Percentiles rank a stretch among this genome's conserved stretches.
phyloP scores from a whole-genome alignment of 2,797 vertebrate species.

The Danio albolineatus region DNA sequence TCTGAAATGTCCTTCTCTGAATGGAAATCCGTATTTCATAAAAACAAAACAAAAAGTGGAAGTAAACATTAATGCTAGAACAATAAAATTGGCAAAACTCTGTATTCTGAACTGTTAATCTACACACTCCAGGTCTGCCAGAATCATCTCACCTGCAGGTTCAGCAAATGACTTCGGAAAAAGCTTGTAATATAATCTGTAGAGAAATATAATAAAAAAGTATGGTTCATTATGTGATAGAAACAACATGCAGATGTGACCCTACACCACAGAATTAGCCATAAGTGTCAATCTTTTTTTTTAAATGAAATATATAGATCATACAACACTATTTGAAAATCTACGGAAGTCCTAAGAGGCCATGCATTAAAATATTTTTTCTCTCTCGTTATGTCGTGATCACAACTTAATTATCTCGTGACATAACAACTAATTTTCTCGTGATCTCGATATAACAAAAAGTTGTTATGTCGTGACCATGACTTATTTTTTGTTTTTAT shows the following conservation, averaged over 20 bases:
- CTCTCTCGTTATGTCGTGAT: no score
- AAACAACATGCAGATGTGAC: not conserved
- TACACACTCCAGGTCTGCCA: not conserved
- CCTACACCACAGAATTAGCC: no score
- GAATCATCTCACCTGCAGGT: constrained; percentile 18
- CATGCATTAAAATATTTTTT: no score
- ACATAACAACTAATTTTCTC: no score
- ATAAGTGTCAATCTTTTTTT: no score
- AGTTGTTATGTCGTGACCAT: no score
- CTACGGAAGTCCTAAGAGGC: no score
- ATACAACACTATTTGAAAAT: no score
- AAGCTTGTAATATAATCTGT: constrained; percentile 44
- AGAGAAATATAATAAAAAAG: not conserved
- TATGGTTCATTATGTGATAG: not conserved
- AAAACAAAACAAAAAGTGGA: not conserved
- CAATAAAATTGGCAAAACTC: not conserved
- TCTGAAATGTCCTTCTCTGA: constrained; percentile 41
- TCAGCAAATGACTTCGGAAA: constrained; percentile 19
- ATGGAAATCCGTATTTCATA: constrained; percentile 5
- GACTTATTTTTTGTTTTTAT: no score
- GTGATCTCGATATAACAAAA: no score
- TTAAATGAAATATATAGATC: no score
- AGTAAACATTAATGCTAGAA: not conserved
- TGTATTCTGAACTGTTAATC: not conserved
- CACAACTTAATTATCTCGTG: no score